Base-by-base conservation (phyloP, 2,888 invertebrate genomes). In the Neoascia interrupta region DNA sequence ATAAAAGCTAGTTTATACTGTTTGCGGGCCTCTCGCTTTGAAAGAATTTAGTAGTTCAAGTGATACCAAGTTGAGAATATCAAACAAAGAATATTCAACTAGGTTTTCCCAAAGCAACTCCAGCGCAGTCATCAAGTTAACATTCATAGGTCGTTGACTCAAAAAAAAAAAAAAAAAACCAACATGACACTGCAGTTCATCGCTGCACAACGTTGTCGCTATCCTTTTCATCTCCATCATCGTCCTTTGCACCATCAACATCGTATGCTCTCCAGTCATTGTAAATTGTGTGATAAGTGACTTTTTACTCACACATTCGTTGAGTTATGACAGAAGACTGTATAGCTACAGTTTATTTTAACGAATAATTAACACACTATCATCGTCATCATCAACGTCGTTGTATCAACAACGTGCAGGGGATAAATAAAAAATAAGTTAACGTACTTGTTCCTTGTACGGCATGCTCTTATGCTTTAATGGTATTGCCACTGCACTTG, bases 401-500 rank as follows among this genome's bases (percentile, higher is more conserved):
- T 60, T 45, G 41, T 16, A 19, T 34, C 5, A 28, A 56, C 61
- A 45, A 51, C 54, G 43, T 56, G 53, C 45, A 49, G 63, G 11
- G 23, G 47, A 54, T 39, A 49, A 61, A 69, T 61, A 69, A 75
- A 68, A 68, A 54, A 49, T 56, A 75, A 54, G 49, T 63, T 68
- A 51, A 56, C 53, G 36, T 56, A 63, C 54, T 56, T 61, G 53
- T 54, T 34, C 60, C 26, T 43, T 47, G 36, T 36, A 49, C 43
- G 19, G n/a, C n/a, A 15, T 36, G 16, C 49, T 51, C 2, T 31
- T n/a, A 3, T 49, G 41, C 37, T 58, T 58, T 63, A 75, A 63
- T 58, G 69, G 56, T 75, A 56, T 75, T 75, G 69, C 63, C 70
- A 37, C 61, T 75, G 75, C 75, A 70, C 63, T 75, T 75, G 69